Percentiles rank a stretch among this genome's conserved stretches.
Evolutionary conservation across 2,888 invertebrate species (phyloP).

Genomic region (Mallateleia sp.): DNA sequence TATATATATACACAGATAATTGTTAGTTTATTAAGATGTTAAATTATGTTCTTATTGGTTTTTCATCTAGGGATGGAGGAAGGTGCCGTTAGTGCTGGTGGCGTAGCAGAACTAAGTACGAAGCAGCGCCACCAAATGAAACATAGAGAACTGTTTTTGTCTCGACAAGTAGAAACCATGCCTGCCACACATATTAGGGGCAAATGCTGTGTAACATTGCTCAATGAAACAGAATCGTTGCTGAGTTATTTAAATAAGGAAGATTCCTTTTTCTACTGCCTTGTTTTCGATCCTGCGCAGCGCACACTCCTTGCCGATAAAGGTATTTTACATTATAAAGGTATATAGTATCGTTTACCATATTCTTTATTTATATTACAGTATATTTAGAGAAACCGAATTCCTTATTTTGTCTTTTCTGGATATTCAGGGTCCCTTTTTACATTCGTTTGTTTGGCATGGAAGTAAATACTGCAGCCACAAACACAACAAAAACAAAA

Average conservation of each 20-base stretch:
- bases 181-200: constrained; percentile 99
- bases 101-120: constrained; percentile 93
- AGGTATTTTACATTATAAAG: no score
- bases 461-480: no score
- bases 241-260: constrained; percentile 99
- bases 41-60: constrained; percentile 73
- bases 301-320: constrained; percentile 99
- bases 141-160: constrained; percentile 99
- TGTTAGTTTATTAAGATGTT: constrained; percentile 62
- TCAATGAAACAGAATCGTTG: constrained; percentile 99
- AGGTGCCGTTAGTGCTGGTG: constrained; percentile 90
- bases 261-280: constrained; percentile 99
- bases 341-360: no score
- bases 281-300: constrained; percentile 99
- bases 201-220: constrained; percentile 99
- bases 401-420: no score
- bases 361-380: no score
- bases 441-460: no score
- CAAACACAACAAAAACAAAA: no score
- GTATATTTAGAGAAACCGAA: no score
- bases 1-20: no score
- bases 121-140: constrained; percentile 98
- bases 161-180: constrained; percentile 99
- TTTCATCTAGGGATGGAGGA: constrained; percentile 89
- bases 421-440: no score